A percentile compares a stretch with the other conserved stretches of the same genome.
Evolutionary conservation across 2,113 vertebrate genomes (phyloP).

Genomic region (Calyptomena viridis): DNA sequence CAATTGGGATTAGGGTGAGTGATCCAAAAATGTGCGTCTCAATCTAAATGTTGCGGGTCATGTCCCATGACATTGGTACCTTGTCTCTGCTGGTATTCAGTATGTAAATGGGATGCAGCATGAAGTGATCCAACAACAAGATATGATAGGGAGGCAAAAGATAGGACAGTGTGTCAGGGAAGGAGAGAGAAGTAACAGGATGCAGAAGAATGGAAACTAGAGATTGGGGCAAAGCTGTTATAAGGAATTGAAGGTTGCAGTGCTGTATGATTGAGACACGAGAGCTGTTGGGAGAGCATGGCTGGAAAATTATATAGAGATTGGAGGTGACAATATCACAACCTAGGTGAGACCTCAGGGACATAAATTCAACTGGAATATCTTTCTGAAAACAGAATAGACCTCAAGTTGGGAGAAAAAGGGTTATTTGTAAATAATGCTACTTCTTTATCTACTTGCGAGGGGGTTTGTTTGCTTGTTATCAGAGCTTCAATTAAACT

Average conservation of each 20-base stretch:
- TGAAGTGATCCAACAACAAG: slow-evolving; percentile 26
- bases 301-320: neutral
- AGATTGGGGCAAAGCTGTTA: neutral
- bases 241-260: neutral
- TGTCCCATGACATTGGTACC: slow-evolving; percentile 59
- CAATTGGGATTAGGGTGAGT: slow-evolving; percentile 43
- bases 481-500: neutral
- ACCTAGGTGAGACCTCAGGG: rapidly evolving
- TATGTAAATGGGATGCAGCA: slow-evolving; percentile 65
- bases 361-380: neutral
- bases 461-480: neutral
- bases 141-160: slow-evolving; percentile 32
- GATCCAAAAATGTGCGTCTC: slow-evolving; percentile 36
- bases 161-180: neutral
- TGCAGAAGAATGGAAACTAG: neutral
- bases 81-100: slow-evolving; percentile 48
- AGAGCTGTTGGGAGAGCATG: rapidly evolving
- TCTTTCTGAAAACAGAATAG: neutral
- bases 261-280: neutral
- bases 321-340: neutral
- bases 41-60: slow-evolving; percentile 41
- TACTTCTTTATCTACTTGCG: neutral
- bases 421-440: neutral
- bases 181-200: neutral
- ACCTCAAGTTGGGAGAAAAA: neutral